Percentiles rank a stretch among this genome's conserved stretches.
Evolutionary conservation across 2,888 invertebrate genomes (phyloP).

Genomic region (Drosophila sordidapex): DNA sequence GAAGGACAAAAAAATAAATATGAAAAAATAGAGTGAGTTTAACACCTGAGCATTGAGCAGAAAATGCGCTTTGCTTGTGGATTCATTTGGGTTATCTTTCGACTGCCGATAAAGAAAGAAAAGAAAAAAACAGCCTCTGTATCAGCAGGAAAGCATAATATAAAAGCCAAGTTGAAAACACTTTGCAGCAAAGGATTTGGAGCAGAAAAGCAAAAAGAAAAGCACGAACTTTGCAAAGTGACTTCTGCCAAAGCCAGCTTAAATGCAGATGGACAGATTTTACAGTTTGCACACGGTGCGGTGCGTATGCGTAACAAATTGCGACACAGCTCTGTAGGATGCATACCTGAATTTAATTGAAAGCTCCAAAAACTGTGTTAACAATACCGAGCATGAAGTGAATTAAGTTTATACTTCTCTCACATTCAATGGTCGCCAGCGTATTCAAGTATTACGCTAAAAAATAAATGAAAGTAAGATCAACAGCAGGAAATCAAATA

Average conservation of each 20-base stretch:
- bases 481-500: slow-evolving; percentile 33
- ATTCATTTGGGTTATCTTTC: slow-evolving; percentile 36
- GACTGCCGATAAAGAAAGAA: slow-evolving; percentile 49
- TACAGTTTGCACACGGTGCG: slow-evolving; percentile 39
- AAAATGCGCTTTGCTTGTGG: slow-evolving; percentile 68
- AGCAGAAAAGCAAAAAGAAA: slow-evolving; percentile 69
- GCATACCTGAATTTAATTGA: slow-evolving; percentile 44
- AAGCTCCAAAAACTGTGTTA: slow-evolving; percentile 22
- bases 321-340: slow-evolving; percentile 10
- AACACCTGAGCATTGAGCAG: slow-evolving; percentile 69
- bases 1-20: slow-evolving; percentile 48
- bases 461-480: not conserved
- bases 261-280: slow-evolving; percentile 44
- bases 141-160: slow-evolving; percentile 40
- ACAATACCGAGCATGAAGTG: slow-evolving; percentile 37
- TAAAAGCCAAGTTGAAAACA: slow-evolving; percentile 73
- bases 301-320: slow-evolving; percentile 72
- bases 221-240: slow-evolving; percentile 56
- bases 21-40: slow-evolving; percentile 58
- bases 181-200: slow-evolving; percentile 69
- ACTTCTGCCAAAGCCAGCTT: slow-evolving; percentile 62
- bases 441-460: slow-evolving; percentile 34
- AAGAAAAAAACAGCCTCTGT: slow-evolving; percentile 29
- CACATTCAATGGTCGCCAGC: slow-evolving; percentile 26
- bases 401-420: slow-evolving; percentile 51